phyloP scores from a whole-genome alignment of 92 coral and sea anemone genomes.

The Actinostola sp. region DNA sequence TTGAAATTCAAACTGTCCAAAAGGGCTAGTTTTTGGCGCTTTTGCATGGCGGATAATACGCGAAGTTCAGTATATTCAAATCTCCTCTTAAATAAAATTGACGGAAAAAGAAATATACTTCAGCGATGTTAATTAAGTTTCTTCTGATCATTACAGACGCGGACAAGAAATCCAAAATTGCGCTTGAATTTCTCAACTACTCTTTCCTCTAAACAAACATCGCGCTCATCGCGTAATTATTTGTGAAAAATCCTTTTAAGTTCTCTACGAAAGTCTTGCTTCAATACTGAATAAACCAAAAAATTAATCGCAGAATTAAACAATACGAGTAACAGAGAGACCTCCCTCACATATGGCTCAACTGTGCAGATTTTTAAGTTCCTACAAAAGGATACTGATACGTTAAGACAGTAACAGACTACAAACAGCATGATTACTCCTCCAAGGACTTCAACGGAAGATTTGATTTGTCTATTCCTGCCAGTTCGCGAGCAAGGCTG shows the following conservation, averaged over 20 bases:
- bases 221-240: no score
- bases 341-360: slow-evolving; percentile 17
- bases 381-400: slow-evolving; percentile 62
- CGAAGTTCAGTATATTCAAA: no score
- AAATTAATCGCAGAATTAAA: slow-evolving; percentile 65
- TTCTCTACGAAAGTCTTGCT: slow-evolving; percentile 57
- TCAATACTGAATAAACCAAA: slow-evolving; percentile 72
- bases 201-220: no score
- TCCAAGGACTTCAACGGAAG: slow-evolving; percentile 70
- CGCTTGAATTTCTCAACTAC: no score
- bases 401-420: slow-evolving; percentile 59
- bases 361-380: slow-evolving; percentile 56
- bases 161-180: no score
- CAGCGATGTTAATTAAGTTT: no score
- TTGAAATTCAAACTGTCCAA: no score
- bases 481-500: neutral
- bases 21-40: no score
- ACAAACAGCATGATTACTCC: slow-evolving; percentile 65
- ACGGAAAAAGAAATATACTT: no score
- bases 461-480: slow-evolving; percentile 26
- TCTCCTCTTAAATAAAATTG: no score
- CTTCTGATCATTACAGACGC: no score
- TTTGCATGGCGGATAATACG: no score
- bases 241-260: slow-evolving; percentile 13
- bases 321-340: neutral